Conservation (phyloP, 2,113 vertebrate species). For the Elephantulus edwardii region DNA sequence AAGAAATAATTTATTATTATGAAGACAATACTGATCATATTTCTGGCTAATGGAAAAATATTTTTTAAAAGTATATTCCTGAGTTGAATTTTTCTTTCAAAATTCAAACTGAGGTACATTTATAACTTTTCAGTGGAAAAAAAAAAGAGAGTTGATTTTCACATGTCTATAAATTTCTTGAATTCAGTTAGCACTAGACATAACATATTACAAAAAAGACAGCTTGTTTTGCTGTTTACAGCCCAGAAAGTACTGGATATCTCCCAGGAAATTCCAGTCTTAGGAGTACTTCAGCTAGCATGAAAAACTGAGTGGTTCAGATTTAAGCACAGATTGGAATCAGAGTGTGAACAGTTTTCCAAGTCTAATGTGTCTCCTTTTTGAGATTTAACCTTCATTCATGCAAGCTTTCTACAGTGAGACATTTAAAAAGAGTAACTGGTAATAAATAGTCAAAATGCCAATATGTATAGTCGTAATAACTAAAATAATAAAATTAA, state of each 20-base stretch:
- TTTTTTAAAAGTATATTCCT: neutral
- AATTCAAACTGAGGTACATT: conserved; percentile 49
- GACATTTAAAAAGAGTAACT: conserved; percentile 42
- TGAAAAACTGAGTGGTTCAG: conserved; percentile 65
- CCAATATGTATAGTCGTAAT: neutral
- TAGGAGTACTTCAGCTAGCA: conserved; percentile 75
- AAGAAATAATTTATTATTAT: conserved; percentile 35
- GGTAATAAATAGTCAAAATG: neutral
- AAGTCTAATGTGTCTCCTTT: conserved; percentile 23
- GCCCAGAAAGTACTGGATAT: conserved; percentile 59
- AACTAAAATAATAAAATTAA: conserved; percentile 41
- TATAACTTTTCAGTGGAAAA: conserved; percentile 34
- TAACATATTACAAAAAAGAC: conserved; percentile 55
- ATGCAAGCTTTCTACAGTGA: neutral
- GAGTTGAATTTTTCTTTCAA: conserved; percentile 32
- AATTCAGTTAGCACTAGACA: conserved; percentile 62
- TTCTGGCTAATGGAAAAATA: conserved; percentile 22
- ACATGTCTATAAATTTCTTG: conserved; percentile 49
- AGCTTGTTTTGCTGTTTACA: conserved; percentile 73
- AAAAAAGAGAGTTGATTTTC: conserved; percentile 24
- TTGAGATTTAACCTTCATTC: conserved; percentile 58
- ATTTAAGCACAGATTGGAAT: conserved; percentile 64
- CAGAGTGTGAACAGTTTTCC: conserved; percentile 69
- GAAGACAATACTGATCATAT: conserved; percentile 3
- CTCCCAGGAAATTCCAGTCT: conserved; percentile 77